Evolutionary conservation across 2,797 vertebrate species (phyloP).

Genomic region (Gila robusta): DNA sequence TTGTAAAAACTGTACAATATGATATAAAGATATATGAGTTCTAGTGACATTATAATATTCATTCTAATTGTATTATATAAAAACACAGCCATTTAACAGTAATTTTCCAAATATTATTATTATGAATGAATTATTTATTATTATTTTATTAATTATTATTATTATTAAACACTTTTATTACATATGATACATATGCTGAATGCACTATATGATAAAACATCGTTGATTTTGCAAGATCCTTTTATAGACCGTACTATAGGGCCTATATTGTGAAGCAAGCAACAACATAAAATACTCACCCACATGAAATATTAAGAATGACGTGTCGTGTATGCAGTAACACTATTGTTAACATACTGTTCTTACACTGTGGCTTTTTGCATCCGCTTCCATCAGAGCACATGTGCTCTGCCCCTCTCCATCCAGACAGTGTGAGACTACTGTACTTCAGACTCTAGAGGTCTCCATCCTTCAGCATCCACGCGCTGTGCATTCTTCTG

Average conservation of each 20-base stretch:
- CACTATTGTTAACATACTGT: neutral
- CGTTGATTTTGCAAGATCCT: neutral
- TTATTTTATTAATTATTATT: too few species aligned
- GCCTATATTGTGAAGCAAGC: neutral
- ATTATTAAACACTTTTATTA: too few species aligned
- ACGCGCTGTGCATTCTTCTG: slow-evolving; percentile 62
- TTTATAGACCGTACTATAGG: neutral
- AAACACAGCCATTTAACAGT: neutral
- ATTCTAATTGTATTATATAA: neutral
- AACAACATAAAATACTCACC: neutral
- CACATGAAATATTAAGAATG: neutral
- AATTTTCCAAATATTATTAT: neutral
- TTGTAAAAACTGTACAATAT: neutral
- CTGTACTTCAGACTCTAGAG: slow-evolving; percentile 83
- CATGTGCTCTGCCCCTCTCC: slow-evolving; percentile 39
- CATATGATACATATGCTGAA: neutral
- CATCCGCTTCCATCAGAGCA: slow-evolving; percentile 17
- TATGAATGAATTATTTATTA: neutral
- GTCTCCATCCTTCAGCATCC: slow-evolving; percentile 86
- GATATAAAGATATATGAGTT: neutral
- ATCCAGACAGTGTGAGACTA: slow-evolving; percentile 49
- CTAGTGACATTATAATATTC: neutral
- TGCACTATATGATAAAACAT: neutral
- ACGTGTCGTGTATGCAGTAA: neutral
- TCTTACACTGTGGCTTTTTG: neutral